phyloP scores from a whole-genome alignment of 2,113 vertebrate species.

The Apteryx mantelli region DNA sequence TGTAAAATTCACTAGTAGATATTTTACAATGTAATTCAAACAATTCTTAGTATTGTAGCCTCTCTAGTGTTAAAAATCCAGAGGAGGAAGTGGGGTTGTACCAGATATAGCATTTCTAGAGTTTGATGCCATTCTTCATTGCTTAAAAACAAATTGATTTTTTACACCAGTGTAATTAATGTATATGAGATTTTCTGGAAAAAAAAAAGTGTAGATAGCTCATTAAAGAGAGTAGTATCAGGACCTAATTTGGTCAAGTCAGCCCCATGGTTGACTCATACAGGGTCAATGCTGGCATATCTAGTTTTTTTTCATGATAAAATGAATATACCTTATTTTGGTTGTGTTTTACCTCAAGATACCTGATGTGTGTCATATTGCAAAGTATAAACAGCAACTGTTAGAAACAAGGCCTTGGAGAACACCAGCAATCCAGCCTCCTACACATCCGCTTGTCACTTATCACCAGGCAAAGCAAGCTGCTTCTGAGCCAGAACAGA shows the following conservation, averaged over 20 bases:
- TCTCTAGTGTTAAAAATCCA: background rate
- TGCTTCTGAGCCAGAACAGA: background rate
- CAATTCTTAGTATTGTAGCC: background rate
- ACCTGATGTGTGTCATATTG: background rate
- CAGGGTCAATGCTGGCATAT: background rate
- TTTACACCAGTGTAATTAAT: background rate
- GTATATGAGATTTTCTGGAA: background rate
- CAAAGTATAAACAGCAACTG: background rate
- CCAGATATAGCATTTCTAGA: accelerated
- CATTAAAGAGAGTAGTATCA: background rate
- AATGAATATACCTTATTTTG: background rate
- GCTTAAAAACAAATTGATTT: background rate
- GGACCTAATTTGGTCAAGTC: background rate
- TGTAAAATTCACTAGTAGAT: background rate
- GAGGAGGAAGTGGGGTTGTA: background rate
- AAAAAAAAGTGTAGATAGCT: background rate
- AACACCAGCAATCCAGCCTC: background rate
- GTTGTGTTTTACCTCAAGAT: background rate
- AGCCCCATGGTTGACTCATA: background rate
- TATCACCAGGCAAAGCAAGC: background rate
- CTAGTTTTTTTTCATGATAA: background rate
- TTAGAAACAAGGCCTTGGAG: background rate
- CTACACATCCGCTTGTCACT: background rate
- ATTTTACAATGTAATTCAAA: background rate
- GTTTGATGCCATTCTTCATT: background rate